A percentile compares a stretch with the other conserved stretches of the same genome.
phyloP scores from a whole-genome alignment of 2,888 invertebrate species.

The Patella ulyssiponensis region DNA sequence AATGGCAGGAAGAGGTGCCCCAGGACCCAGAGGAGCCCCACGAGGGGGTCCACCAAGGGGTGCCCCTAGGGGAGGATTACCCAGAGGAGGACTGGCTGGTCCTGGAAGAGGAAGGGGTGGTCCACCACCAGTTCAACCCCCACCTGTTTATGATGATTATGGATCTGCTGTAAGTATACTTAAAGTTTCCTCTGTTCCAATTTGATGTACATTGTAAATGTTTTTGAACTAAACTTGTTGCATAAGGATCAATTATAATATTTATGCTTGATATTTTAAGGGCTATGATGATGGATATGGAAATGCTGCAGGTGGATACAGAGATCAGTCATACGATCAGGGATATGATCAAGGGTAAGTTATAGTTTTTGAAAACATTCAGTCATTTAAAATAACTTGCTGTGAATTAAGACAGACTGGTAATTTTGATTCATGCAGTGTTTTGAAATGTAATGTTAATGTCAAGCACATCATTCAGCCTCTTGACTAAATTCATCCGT shows the following conservation, averaged over 20 bases:
- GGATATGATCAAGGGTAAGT: slow-evolving; percentile 27
- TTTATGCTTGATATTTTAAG: slow-evolving; percentile 12
- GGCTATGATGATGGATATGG: slow-evolving; percentile 39
- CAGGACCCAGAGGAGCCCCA: slow-evolving; percentile 28
- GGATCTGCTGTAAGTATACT: slow-evolving; percentile 25
- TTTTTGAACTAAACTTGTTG: too few species aligned
- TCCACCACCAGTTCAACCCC: slow-evolving; percentile 29
- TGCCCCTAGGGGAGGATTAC: slow-evolving; percentile 30
- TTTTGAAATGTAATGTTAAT: too few species aligned
- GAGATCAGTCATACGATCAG: slow-evolving; percentile 22
- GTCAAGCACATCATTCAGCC: too few species aligned
- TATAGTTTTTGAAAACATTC: not conserved
- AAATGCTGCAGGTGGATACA: slow-evolving; percentile 19
- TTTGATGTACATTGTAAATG: not conserved
- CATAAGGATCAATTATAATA: too few species aligned
- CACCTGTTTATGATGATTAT: slow-evolving; percentile 34
- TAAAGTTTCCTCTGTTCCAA: not conserved
- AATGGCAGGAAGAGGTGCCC: slow-evolving; percentile 26
- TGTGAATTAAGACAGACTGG: too few species aligned
- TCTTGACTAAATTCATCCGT: too few species aligned
- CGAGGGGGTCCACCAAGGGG: slow-evolving; percentile 38
- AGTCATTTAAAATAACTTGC: too few species aligned
- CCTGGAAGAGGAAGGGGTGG: slow-evolving; percentile 37
- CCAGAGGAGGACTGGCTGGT: slow-evolving; percentile 39
- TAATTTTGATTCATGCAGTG: too few species aligned